A percentile compares a stretch with the other conserved stretches of the same genome.
Conservation (phyloP, 1,140 invertebrate genomes). For the Trypoxylus dichotomus region DNA sequence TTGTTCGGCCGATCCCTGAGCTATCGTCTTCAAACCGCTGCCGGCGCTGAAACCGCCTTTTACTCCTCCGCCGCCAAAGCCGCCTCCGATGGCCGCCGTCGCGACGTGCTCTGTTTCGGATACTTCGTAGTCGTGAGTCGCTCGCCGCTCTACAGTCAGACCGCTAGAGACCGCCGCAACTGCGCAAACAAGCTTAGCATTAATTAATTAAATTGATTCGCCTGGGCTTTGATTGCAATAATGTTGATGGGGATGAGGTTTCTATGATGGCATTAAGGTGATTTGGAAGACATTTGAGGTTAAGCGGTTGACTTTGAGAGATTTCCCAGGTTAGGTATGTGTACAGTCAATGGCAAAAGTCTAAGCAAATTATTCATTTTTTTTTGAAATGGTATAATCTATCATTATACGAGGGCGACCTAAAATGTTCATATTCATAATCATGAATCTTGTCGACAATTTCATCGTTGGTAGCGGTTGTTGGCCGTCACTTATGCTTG, state of each 20-base stretch:
- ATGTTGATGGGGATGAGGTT: neutral
- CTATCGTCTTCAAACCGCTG: constrained; percentile 22
- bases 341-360: too few species aligned
- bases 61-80: neutral
- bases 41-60: constrained; percentile 16
- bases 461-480: too few species aligned
- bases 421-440: too few species aligned
- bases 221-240: neutral
- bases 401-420: too few species aligned
- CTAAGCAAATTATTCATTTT: too few species aligned
- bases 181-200: neutral
- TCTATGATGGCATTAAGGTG: too few species aligned
- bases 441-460: too few species aligned
- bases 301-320: too few species aligned
- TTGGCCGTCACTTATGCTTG: too few species aligned
- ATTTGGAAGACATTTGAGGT: too few species aligned
- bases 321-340: too few species aligned
- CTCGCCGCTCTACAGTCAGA: neutral
- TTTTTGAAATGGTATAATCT: too few species aligned
- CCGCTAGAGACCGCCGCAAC: neutral
- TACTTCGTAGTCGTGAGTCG: constrained; percentile 4
- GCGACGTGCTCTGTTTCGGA: neutral
- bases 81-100: neutral
- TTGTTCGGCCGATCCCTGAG: constrained; percentile 19
- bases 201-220: neutral